These are phyloP conservation scores for Prinia subflava DNA, from an alignment of 2,113 vertebrate species.

Conservation along the genomic window DNA sequence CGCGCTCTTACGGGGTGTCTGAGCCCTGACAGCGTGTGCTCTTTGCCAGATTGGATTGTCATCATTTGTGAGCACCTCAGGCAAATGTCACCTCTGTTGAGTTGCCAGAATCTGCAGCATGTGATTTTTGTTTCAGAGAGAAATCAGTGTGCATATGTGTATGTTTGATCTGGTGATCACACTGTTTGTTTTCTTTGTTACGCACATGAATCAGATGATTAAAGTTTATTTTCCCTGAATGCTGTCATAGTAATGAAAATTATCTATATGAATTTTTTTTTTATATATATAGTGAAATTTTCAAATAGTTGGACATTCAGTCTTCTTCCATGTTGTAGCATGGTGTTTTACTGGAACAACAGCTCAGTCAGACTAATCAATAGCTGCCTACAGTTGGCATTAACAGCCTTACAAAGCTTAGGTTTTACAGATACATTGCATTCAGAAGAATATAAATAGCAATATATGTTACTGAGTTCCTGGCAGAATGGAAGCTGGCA, in stretches of 20 bases:
- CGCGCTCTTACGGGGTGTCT: accelerated
- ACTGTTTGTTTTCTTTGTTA: neutral
- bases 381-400: neutral
- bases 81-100: neutral
- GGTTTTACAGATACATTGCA: neutral
- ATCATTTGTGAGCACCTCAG: neutral
- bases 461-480: neutral
- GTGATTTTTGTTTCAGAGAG: neutral
- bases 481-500: neutral
- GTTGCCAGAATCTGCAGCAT: neutral
- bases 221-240: neutral
- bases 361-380: neutral
- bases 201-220: neutral
- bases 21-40: neutral
- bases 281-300: neutral
- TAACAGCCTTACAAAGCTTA: neutral
- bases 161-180: neutral
- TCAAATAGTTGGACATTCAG: neutral
- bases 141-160: accelerated
- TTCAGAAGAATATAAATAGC: neutral
- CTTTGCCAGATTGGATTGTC: neutral
- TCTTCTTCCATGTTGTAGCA: neutral
- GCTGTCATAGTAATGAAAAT: neutral
- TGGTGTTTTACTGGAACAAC: neutral
- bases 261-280: neutral